phyloP scores from a whole-genome alignment of 2,888 invertebrate genomes.

The Saturnia pavonia region DNA sequence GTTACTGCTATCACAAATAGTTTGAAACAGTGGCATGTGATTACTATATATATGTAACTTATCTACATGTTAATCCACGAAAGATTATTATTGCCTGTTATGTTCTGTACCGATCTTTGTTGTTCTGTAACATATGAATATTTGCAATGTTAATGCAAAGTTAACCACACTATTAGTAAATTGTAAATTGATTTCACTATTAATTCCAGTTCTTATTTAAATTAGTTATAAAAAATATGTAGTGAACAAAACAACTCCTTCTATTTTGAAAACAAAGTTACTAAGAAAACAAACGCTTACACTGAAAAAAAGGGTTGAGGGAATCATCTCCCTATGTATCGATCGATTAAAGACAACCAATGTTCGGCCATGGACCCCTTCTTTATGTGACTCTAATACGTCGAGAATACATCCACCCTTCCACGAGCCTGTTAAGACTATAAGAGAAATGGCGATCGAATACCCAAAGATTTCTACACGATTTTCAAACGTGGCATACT shows the following conservation, averaged over 20 bases:
- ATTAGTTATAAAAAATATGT: not conserved
- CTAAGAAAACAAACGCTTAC: not conserved
- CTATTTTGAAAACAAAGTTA: not conserved
- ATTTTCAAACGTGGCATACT: conserved; percentile 79
- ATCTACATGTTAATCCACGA: not conserved
- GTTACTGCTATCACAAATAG: not conserved
- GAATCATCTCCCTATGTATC: conserved; percentile 16
- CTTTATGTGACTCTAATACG: conserved; percentile 58
- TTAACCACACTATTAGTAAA: too few species aligned
- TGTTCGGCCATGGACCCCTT: conserved; percentile 50
- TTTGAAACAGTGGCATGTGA: not conserved
- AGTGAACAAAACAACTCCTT: not conserved
- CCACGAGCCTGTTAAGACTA: conserved; percentile 56
- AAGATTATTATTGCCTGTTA: too few species aligned
- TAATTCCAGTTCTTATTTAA: not conserved
- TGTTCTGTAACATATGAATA: too few species aligned
- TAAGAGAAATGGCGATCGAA: conserved; percentile 77
- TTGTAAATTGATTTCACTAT: too few species aligned
- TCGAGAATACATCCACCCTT: conserved; percentile 57
- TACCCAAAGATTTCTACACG: conserved; percentile 79
- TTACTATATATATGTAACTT: not conserved
- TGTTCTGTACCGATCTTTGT: too few species aligned
- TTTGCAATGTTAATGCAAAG: too few species aligned
- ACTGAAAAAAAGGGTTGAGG: not conserved
- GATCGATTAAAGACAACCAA: conserved; percentile 16